Base-by-base conservation (phyloP, 2,113 vertebrate genomes). In the Stegastes partitus region DNA sequence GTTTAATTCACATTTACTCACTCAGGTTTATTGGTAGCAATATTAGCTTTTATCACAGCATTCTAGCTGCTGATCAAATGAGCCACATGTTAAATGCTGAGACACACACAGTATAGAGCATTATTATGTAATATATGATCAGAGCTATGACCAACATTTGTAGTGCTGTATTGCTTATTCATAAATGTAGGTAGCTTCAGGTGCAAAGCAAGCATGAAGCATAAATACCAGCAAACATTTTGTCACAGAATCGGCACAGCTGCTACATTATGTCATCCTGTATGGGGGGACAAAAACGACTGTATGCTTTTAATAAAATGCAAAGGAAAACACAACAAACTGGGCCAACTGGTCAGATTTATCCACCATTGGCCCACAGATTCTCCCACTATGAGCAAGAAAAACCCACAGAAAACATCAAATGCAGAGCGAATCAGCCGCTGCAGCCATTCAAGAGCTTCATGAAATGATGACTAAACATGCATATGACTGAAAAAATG, bases 341-440 rank as follows among this genome's bases (percentile, higher is more conserved):
- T 76, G 81, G 86, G 83, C 83, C 84, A 86, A 77, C 84, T 50
- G 81, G 59, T 83, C 59, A 74, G 18, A 68, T 81, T 31, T 57
- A 54, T 85, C 69, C 77, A 84, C 64, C 66, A 25, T n/a, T 73
- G 84, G 82, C 78, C 89, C 65, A 77, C 61, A 67, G 56, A 71
- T 31, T 57, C 76, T 59, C 34, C 61, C 58, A 73, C 55, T 68
- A 50, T 21, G 26, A 85, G 21, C 76, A 10, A 34, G 31, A 10
- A 34, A 34, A 34, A 34, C 1, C 6, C 31, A 34, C 31, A 34
- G 31, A 34, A 34, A n/a, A 34, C 10, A 34, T 34, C 5, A 34
- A 34, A 34, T 8, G 31, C 55, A 21, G 67, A 72, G 69, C 16
- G 74, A 49, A 76, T 42, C 69, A 42, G 73, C 19, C 69, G 59